Evolutionary conservation across 2,797 vertebrate genomes (phyloP), one percentile per base, ranked within the genome.

Genomic region (Acanthopagrus latus): DNA sequence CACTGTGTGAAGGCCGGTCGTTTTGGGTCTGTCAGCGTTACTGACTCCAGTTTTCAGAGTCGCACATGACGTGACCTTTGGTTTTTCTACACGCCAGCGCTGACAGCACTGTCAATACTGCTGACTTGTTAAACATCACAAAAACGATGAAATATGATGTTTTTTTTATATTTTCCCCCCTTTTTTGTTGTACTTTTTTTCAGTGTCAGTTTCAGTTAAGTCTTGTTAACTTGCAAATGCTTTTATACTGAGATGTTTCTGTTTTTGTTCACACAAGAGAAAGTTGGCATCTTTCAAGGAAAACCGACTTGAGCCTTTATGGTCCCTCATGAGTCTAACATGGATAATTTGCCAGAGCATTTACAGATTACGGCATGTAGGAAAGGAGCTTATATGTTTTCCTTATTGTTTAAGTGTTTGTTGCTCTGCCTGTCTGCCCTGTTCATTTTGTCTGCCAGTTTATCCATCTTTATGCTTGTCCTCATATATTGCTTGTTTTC

Each of bases 321-420:
- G 55, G 63, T 64, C 44, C 69, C 52, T 75, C 41, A 16, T 78
- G 73, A 78, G 2, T 5, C 77, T 64, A 68, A 64, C 55, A 20
- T 81, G 74, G 83, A 81, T 81, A 74, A 44, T 21, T 21, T 82
- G 74, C 73, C 69, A 80, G 54, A 77, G 81, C 60, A 66, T 89
- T 85, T 77, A 57, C 64, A 79, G 87, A 90, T 90, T 82, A 83
- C 78, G 70, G 72, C 72, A 62, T 50, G 27, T 64, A 52, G 58
- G 55, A 67, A 75, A 82, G 54, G 48, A 78, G 74, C 70, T 81
- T 78, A 71, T 58, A 16, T 60, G 60, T 88, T 77, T 80, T 79
- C 52, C 54, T 76, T 58, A 2, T 65, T 82, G 80, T 85, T 81
- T 76, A 69, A 66, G 65, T 83, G 57, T 80, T 67, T 81, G 54